Conservation (phyloP, 2,797 vertebrate genomes). For the Oophaga sylvatica region DNA sequence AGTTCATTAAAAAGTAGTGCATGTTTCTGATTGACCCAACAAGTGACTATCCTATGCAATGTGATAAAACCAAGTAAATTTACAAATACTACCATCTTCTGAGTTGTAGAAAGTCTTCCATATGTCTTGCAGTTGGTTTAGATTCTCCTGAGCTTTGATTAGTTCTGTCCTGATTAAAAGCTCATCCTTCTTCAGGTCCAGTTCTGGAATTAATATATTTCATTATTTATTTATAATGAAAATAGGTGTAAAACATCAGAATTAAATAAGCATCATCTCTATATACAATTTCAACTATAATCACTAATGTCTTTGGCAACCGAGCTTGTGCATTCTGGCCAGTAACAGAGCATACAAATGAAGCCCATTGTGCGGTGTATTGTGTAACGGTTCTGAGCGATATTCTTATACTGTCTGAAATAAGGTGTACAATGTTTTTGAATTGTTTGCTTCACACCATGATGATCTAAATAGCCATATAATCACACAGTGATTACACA, state of each 20-base stretch:
- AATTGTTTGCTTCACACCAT: background rate
- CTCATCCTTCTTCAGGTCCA: conserved; percentile 77
- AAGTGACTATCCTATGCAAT: background rate
- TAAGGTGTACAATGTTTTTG: no score
- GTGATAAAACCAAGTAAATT: background rate
- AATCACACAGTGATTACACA: background rate
- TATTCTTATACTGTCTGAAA: no score
- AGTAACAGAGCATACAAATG: no score
- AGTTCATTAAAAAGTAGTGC: no score
- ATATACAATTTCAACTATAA: background rate
- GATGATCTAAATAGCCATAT: background rate
- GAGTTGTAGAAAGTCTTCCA: conserved; percentile 61
- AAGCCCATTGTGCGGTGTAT: background rate
- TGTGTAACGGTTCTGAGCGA: background rate
- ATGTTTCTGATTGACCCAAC: no score
- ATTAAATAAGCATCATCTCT: background rate
- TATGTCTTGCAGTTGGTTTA: conserved; percentile 71
- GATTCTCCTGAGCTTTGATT: conserved; percentile 73
- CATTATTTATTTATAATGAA: background rate
- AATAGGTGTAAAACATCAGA: background rate
- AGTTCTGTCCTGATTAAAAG: conserved; percentile 79
- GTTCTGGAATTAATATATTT: conserved; percentile 65
- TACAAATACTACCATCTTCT: conserved; percentile 25
- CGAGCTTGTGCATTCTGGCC: background rate
- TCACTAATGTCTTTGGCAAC: background rate